phyloP scores from a whole-genome alignment of 2,113 vertebrate genomes.

The Trichomycterus rosablanca region DNA sequence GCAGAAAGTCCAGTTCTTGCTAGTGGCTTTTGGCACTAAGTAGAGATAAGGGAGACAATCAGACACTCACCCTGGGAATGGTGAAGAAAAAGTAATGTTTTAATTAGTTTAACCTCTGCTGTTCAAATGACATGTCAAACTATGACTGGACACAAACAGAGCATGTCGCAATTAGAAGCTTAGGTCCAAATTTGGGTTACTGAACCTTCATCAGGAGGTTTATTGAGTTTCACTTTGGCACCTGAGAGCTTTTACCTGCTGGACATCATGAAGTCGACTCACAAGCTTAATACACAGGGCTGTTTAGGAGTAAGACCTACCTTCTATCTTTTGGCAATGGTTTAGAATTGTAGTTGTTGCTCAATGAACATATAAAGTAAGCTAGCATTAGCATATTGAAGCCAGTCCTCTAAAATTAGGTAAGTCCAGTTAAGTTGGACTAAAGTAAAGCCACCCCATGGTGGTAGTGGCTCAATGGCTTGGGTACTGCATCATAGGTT shows the following conservation, averaged over 20 bases:
- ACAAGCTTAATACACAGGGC: conserved; percentile 49
- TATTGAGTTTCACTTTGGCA: conserved; percentile 58
- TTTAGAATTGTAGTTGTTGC: neutral
- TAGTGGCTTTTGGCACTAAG: conserved; percentile 51
- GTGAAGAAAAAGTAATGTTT: conserved; percentile 51
- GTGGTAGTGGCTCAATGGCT: too few species aligned
- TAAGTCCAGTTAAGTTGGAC: too few species aligned
- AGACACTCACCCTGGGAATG: conserved; percentile 53
- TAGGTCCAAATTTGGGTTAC: conserved; percentile 49
- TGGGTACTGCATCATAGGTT: too few species aligned
- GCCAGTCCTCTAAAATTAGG: too few species aligned
- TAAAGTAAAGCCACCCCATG: too few species aligned
- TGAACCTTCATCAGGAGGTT: conserved; percentile 44
- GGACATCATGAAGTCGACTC: conserved; percentile 55
- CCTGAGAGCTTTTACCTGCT: conserved; percentile 47
- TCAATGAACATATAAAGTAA: too few species aligned
- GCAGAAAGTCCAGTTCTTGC: conserved; percentile 45
- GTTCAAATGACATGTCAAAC: conserved; percentile 57
- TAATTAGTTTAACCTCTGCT: conserved; percentile 57
- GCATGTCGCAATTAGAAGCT: conserved; percentile 67
- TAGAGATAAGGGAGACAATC: conserved; percentile 28
- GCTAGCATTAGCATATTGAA: too few species aligned
- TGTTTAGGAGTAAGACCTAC: conserved; percentile 37
- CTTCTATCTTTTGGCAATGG: neutral
- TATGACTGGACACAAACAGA: conserved; percentile 56